These are phyloP conservation scores for Lithodes maja DNA, from an alignment of 2,888 invertebrate genomes.

Conservation along the genomic window DNA sequence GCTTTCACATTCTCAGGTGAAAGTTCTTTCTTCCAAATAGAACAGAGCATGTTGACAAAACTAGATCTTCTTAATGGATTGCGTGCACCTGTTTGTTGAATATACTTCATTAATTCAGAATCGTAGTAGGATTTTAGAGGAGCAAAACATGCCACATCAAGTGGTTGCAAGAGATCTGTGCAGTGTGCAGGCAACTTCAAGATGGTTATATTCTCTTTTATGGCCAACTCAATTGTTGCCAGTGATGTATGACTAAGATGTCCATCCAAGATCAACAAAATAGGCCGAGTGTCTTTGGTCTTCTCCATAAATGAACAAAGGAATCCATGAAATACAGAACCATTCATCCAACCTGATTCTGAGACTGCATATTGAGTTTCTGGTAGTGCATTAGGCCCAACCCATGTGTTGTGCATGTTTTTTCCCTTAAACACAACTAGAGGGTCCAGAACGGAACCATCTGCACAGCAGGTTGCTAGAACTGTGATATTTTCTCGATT, in stretches of 20 bases:
- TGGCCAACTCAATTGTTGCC: constrained; percentile 18
- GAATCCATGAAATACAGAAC: constrained; percentile 3
- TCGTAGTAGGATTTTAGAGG: constrained; percentile 9
- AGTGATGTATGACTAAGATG: constrained; percentile 32
- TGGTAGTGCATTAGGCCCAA: neutral
- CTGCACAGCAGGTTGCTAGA: constrained; percentile 31
- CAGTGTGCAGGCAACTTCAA: constrained; percentile 43
- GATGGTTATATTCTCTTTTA: constrained; percentile 39
- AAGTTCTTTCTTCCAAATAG: constrained; percentile 9
- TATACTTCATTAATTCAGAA: neutral
- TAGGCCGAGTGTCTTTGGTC: constrained; percentile 14
- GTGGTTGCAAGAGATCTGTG: constrained; percentile 44
- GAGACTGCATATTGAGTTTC: constrained; percentile 40
- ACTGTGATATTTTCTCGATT: constrained; percentile 41
- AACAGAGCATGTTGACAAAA: neutral
- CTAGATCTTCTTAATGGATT: neutral
- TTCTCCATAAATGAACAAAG: constrained; percentile 2
- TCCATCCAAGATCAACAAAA: constrained; percentile 41
- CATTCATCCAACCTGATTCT: constrained; percentile 42
- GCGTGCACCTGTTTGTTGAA: neutral
- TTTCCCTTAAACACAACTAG: constrained; percentile 36
- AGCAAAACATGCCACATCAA: constrained; percentile 29
- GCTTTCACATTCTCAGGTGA: neutral
- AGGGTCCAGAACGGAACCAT: constrained; percentile 37
- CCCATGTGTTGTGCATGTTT: constrained; percentile 1